A percentile compares a stretch with the other conserved stretches of the same genome.
Evolutionary conservation across 2,113 vertebrate genomes (phyloP).

Genomic region (Apodemus speciosus): DNA sequence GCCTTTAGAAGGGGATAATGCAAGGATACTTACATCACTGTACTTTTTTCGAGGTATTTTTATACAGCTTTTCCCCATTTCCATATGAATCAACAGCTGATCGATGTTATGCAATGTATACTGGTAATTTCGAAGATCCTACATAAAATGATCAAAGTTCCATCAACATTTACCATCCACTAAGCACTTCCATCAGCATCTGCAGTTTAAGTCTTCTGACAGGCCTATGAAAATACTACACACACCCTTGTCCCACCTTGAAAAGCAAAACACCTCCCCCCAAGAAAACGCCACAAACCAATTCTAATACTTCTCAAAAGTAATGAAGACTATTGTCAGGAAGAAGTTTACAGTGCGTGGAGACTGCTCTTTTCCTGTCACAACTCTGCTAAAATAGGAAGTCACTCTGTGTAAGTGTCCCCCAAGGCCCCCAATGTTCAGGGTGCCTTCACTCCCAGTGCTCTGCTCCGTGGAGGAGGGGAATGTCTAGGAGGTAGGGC

Average conservation of each 20-base stretch:
- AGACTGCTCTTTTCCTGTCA: not conserved
- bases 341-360: not conserved
- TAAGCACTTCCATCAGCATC: not conserved
- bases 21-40: conserved; percentile 87
- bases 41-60: conserved; percentile 93
- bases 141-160: conserved; percentile 67
- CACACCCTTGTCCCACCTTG: not conserved
- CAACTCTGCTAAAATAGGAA: not conserved
- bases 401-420: not conserved
- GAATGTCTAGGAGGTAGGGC: not conserved
- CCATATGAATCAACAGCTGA: conserved; percentile 94
- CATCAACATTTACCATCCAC: conserved; percentile 34
- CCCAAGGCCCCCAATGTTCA: not conserved
- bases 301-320: not conserved
- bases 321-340: conserved; percentile 8
- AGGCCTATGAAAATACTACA: conserved; percentile 27
- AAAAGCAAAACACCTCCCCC: not conserved
- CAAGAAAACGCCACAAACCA: not conserved
- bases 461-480: not conserved
- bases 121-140: conserved; percentile 97
- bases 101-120: conserved; percentile 93
- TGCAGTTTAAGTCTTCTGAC: not conserved
- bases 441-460: too few relatives aligned
- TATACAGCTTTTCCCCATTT: conserved; percentile 95
- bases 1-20: conserved; percentile 33